A percentile compares a stretch with the other conserved stretches of the same genome.
Evolutionary conservation across 2,113 vertebrate species (phyloP).

Genomic region (Bubo blakistoni): DNA sequence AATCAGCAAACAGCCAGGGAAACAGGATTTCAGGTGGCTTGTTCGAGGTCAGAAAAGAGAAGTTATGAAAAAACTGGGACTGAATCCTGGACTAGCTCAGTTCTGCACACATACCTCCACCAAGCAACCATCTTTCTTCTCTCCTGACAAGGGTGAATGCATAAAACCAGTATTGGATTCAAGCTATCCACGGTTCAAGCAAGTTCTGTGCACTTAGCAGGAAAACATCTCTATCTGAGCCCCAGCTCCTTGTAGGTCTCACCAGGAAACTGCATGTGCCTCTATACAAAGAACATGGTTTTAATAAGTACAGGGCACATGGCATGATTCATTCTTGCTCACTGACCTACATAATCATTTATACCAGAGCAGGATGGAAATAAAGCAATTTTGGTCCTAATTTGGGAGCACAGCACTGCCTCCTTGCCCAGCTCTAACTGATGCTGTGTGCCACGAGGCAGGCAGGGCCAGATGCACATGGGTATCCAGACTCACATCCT

Average conservation of each 20-base stretch:
- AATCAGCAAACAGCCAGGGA: background rate
- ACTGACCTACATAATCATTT: background rate
- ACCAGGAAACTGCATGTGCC: background rate
- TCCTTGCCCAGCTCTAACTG: background rate
- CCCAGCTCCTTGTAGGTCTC: background rate
- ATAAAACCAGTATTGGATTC: background rate
- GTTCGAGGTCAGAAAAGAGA: background rate
- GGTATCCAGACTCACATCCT: background rate
- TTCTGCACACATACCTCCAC: background rate
- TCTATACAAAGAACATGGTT: background rate
- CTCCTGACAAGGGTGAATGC: fast-evolving
- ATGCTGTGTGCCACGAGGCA: fast-evolving
- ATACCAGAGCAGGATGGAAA: background rate
- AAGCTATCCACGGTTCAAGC: background rate
- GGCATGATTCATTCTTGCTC: background rate
- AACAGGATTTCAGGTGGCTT: background rate
- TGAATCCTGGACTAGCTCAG: background rate
- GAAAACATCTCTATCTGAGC: background rate
- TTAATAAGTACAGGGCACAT: background rate
- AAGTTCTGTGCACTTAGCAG: background rate
- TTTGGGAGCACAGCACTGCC: background rate
- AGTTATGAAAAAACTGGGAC: background rate
- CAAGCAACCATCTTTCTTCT: background rate
- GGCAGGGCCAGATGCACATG: background rate
- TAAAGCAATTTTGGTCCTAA: background rate